Evolutionary conservation across 2,113 vertebrate species (phyloP).

Genomic region (Oxyruncus cristatus): DNA sequence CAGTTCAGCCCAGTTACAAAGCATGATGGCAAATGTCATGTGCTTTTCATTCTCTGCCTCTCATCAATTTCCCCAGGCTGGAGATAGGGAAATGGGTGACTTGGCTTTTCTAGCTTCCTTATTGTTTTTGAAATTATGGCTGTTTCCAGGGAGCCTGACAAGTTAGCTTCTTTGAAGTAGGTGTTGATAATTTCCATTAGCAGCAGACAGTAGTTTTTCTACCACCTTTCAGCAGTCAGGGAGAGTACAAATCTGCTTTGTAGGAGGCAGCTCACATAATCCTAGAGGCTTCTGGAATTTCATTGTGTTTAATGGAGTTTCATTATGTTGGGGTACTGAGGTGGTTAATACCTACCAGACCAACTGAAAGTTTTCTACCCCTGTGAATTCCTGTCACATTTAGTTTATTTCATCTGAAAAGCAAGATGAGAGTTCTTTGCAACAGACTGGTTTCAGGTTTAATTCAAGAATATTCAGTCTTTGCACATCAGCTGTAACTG

Average conservation of each 20-base stretch:
- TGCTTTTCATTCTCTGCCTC: neutral
- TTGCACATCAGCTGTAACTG: neutral
- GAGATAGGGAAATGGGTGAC: neutral
- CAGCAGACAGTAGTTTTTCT: neutral
- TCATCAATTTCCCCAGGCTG: neutral
- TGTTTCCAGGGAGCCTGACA: neutral
- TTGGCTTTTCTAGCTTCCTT: neutral
- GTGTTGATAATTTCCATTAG: constrained; percentile 43
- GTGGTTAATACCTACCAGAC: constrained; percentile 37
- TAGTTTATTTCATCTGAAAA: constrained; percentile 13
- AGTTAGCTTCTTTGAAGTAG: neutral
- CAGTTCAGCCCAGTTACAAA: neutral
- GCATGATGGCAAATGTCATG: neutral
- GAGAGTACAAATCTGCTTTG: constrained; percentile 2
- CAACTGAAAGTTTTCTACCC: constrained; percentile 1
- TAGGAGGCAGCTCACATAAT: constrained; percentile 4
- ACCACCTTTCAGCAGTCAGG: neutral
- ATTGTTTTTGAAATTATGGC: neutral
- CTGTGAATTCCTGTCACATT: neutral
- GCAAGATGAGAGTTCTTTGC: neutral
- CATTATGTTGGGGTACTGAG: constrained; percentile 11
- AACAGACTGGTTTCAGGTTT: neutral
- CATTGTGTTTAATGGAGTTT: neutral
- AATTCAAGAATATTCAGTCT: neutral
- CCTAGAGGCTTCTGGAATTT: constrained; percentile 27